Percentiles rank a stretch among this genome's conserved stretches.
phyloP scores from a whole-genome alignment of 53 echinoderm and acorn worm genomes.

The Paelopatides confundens region DNA sequence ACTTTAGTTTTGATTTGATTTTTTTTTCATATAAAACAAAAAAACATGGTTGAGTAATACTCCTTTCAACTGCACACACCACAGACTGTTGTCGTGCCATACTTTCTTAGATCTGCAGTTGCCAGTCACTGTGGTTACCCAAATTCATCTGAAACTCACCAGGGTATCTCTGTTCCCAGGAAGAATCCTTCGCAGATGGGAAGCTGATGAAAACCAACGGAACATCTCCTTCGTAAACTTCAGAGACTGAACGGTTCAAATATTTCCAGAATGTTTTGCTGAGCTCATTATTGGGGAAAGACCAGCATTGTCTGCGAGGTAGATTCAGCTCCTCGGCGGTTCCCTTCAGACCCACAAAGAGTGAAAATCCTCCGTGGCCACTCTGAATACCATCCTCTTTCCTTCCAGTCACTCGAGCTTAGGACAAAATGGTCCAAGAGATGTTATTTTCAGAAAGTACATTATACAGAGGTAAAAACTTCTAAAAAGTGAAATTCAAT shows the following conservation, averaged over 20 bases:
- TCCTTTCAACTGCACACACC: too few species aligned
- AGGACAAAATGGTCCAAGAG: not conserved
- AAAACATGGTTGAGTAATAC: too few species aligned
- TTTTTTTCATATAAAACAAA: too few species aligned
- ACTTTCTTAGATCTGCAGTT: too few species aligned
- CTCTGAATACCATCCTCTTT: slow-evolving; percentile 73
- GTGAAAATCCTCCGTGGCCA: slow-evolving; percentile 79
- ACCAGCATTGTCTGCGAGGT: slow-evolving; percentile 75
- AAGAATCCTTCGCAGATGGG: slow-evolving; percentile 89
- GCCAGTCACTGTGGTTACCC: too few species aligned
- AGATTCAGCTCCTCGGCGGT: slow-evolving; percentile 80
- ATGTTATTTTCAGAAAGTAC: too few species aligned
- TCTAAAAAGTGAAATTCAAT: too few species aligned
- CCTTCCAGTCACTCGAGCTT: slow-evolving; percentile 46
- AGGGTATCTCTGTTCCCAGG: slow-evolving; percentile 81
- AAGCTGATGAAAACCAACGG: slow-evolving; percentile 92
- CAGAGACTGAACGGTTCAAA: slow-evolving; percentile 48
- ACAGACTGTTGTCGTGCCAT: too few species aligned
- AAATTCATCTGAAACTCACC: too few species aligned
- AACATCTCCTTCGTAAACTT: slow-evolving; percentile 60
- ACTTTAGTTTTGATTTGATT: too few species aligned
- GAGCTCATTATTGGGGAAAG: slow-evolving; percentile 62
- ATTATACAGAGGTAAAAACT: too few species aligned
- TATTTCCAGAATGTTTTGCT: slow-evolving; percentile 65
- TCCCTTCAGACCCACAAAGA: slow-evolving; percentile 88